A percentile compares a stretch with the other conserved stretches of the same genome.
These are phyloP conservation scores for Cataglyphis livida DNA, from an alignment of 2,888 invertebrate genomes.

Conservation along the genomic window DNA sequence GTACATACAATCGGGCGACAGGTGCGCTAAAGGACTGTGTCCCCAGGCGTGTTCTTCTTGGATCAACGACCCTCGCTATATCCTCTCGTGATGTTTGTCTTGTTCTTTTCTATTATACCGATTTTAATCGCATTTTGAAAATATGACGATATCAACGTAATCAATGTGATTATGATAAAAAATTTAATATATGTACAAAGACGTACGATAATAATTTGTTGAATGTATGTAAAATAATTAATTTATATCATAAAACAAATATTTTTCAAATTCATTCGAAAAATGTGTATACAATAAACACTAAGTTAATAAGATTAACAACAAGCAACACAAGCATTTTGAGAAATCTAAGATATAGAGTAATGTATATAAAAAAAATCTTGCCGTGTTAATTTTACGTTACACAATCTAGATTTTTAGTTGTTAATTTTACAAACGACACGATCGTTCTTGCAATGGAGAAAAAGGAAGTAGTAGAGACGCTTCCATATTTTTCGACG, in stretches of 20 bases:
- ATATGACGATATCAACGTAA: neutral
- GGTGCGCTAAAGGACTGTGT: conserved; percentile 44
- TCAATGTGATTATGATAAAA: conserved; percentile 4
- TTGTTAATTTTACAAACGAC: conserved; percentile 15
- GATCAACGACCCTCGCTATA: conserved; percentile 1
- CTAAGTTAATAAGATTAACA: neutral
- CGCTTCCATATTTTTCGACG: neutral
- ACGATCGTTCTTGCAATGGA: neutral
- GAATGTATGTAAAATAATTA: neutral
- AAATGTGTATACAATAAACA: neutral
- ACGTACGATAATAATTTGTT: neutral
- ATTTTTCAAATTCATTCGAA: neutral
- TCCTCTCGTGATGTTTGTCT: neutral
- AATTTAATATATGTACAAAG: neutral
- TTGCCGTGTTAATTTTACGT: conserved; percentile 1
- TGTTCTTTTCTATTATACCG: conserved; percentile 4
- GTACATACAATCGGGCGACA: conserved; percentile 54
- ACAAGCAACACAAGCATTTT: neutral
- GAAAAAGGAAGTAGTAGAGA: neutral
- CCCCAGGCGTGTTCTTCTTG: conserved; percentile 10
- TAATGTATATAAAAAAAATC: neutral
- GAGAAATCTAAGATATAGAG: neutral
- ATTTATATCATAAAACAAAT: neutral
- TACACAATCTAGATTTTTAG: conserved; percentile 18
- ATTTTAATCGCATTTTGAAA: conserved; percentile 16